Conservation (phyloP, 2,113 vertebrate species). For the Morone chrysops region DNA sequence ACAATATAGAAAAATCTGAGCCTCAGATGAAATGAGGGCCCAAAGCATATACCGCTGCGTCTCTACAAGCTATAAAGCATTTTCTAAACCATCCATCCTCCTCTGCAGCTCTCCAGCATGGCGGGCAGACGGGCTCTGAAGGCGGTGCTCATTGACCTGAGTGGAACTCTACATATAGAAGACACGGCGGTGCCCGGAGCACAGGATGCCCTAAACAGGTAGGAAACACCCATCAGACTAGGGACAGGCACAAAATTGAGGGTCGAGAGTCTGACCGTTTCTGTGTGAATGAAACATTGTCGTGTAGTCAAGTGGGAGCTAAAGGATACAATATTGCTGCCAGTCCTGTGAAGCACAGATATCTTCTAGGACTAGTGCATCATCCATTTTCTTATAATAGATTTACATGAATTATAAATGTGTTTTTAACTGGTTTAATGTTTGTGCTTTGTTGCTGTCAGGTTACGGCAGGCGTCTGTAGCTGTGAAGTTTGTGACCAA, state of each 20-base stretch:
- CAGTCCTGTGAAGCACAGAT: neutral
- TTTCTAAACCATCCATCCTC: neutral
- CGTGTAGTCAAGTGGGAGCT: no score
- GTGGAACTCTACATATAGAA: conserved; percentile 94
- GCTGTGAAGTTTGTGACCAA: conserved; percentile 95
- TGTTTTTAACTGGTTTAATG: neutral
- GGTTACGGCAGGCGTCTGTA: conserved; percentile 87
- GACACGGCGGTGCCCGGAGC: conserved; percentile 92
- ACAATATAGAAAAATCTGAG: no score
- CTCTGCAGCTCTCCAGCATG: conserved; percentile 81
- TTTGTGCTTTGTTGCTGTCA: conserved; percentile 59
- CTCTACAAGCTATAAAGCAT: no score
- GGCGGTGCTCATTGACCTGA: conserved; percentile 97
- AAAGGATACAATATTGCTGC: neutral
- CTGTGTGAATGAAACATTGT: neutral
- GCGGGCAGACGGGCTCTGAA: conserved; percentile 87
- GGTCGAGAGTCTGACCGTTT: neutral
- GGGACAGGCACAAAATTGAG: neutral
- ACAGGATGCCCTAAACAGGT: conserved; percentile 94
- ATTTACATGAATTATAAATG: neutral
- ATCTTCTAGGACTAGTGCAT: neutral
- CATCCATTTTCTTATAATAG: no score
- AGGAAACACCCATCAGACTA: conserved; percentile 39
- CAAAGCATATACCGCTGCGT: no score
- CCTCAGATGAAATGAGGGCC: no score